A percentile compares a stretch with the other conserved stretches of the same genome.
Evolutionary conservation across 2,888 invertebrate genomes (phyloP).

Genomic region (Polylopha cassiicola): DNA sequence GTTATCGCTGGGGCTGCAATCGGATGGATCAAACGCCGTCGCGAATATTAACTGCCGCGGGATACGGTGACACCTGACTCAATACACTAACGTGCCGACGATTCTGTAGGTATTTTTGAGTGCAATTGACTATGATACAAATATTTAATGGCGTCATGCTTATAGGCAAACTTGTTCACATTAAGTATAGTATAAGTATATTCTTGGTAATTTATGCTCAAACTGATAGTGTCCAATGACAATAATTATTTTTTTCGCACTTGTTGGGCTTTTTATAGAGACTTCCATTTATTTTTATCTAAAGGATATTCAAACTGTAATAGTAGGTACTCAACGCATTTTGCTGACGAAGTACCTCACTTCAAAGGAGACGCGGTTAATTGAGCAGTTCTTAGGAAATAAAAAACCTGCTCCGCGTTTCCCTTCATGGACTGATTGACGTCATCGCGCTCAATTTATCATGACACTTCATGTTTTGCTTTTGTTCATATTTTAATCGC

Average conservation of each 20-base stretch:
- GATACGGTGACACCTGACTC: constrained; percentile 37
- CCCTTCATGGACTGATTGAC: constrained; percentile 46
- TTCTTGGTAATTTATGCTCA: too few species aligned
- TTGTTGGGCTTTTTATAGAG: too few species aligned
- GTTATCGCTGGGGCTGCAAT: constrained; percentile 40
- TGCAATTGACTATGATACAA: too few species aligned
- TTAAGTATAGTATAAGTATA: too few species aligned
- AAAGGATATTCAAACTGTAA: too few species aligned
- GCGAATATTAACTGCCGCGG: constrained; percentile 39
- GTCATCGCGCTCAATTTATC: constrained; percentile 50
- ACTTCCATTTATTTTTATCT: too few species aligned
- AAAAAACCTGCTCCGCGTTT: constrained; percentile 34
- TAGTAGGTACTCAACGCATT: too few species aligned
- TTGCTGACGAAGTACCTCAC: constrained; percentile 33
- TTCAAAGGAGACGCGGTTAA: constrained; percentile 60
- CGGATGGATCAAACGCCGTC: constrained; percentile 65
- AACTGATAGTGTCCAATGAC: too few species aligned
- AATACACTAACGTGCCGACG: constrained; percentile 28
- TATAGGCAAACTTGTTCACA: too few species aligned
- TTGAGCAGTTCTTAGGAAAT: constrained; percentile 50
- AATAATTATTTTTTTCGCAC: too few species aligned
- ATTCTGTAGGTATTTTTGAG: constrained; percentile 33
- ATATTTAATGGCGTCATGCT: too few species aligned
- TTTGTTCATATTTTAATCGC: constrained; percentile 9
- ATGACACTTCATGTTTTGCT: constrained; percentile 37